phyloP scores from a whole-genome alignment of 2,888 invertebrate genomes.

The Andrena haemorrhoa region DNA sequence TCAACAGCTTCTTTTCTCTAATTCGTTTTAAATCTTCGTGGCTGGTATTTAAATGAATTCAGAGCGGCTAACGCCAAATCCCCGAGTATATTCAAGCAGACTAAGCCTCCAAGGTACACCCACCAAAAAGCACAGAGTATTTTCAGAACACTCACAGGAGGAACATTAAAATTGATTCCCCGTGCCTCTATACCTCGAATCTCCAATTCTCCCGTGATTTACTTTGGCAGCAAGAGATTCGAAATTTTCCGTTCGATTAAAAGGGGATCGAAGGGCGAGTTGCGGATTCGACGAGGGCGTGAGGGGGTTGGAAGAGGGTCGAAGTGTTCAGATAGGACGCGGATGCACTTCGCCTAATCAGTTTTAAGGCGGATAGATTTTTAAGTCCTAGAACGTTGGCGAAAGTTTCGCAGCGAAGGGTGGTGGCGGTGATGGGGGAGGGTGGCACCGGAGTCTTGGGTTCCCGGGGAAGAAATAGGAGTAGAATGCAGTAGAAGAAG shows the following conservation, averaged over 20 bases:
- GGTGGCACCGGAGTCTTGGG: neutral
- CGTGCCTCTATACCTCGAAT: neutral
- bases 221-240: neutral
- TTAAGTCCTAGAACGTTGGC: constrained; percentile 63
- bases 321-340: neutral
- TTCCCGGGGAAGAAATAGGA: constrained; percentile 27
- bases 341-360: constrained; percentile 57
- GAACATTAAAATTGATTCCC: neutral
- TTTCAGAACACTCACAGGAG: neutral
- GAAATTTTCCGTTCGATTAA: constrained; percentile 59
- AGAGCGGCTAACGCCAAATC: no score
- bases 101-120: no score
- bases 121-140: neutral
- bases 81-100: no score
- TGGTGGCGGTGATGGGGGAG: constrained; percentile 1
- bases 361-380: constrained; percentile 70
- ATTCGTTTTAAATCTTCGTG: no score
- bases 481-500: constrained; percentile 63
- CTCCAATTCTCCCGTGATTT: neutral
- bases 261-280: neutral
- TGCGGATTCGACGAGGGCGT: neutral
- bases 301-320: neutral
- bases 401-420: constrained; percentile 58
- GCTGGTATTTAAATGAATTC: no score
- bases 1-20: no score